These are phyloP conservation scores for Sceloporus tristichus DNA, from an alignment of 2,113 vertebrate genomes.

Conservation along the genomic window DNA sequence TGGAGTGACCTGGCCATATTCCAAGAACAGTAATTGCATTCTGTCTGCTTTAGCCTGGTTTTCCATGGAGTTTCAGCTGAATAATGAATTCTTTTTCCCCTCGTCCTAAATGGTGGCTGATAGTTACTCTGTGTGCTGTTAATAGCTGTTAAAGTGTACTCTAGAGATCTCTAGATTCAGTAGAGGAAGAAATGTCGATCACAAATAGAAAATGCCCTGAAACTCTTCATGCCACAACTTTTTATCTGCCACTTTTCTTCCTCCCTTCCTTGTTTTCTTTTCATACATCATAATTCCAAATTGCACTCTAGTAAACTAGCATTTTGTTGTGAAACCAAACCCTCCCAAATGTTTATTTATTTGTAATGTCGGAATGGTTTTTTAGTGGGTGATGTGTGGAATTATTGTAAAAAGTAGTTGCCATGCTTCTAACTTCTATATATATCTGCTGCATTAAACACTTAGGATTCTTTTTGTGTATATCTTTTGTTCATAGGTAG, in stretches of 20 bases:
- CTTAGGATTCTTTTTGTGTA: not conserved
- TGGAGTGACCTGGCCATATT: constrained; percentile 40
- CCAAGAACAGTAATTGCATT: constrained; percentile 55
- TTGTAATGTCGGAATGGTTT: not conserved
- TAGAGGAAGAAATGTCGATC: not conserved
- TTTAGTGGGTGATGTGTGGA: too few relatives aligned
- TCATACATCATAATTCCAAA: not conserved
- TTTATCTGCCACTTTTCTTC: not conserved
- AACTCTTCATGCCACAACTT: not conserved
- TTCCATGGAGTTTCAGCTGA: not conserved
- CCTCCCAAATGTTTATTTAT: not conserved
- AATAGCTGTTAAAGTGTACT: not conserved
- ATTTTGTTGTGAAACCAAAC: not conserved
- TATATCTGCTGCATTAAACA: not conserved
- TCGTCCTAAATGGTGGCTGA: constrained; percentile 16
- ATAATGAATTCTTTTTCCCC: constrained; percentile 12
- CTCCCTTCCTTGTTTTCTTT: not conserved
- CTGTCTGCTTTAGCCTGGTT: not conserved
- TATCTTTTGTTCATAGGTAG: not conserved
- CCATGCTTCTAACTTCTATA: not conserved
- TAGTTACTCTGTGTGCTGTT: constrained; percentile 13
- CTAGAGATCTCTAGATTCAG: not conserved
- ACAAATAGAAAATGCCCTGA: not conserved
- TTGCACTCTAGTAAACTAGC: not conserved
- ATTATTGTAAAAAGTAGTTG: too few relatives aligned